Base-by-base conservation (phyloP, 2,797 vertebrate genomes). In the Crenuchus spilurus region DNA sequence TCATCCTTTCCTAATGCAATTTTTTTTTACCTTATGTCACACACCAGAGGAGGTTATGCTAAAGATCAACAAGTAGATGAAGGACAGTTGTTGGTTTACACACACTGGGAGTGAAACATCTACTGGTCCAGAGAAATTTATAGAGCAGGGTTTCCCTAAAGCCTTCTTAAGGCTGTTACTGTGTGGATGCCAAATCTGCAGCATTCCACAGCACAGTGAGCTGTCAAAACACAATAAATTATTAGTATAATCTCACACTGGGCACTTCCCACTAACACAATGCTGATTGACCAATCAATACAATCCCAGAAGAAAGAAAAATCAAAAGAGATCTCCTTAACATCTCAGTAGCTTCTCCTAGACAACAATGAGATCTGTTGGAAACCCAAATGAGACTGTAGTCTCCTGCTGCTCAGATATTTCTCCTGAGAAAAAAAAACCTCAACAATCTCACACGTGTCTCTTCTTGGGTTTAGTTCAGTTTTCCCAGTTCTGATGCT, bases 131-230 rank as follows among this genome's bases (percentile, higher is more conserved):
- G 22, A 41, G 22, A 48, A 58, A 30, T 51, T 58, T 67, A 60
- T 60, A 46, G 22, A 30, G 63, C 72, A 67, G 72, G 52, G 54
- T 66, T 74, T 74, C 20, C 62, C 51, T 65, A n/a, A 55, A 52
- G 28, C 2, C 14, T 46, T 54, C 65, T 74, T 26, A 55, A 44
- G 71, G 57, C 57, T 16, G 5, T 60, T 49, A 30, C 63, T 74
- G 54, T 58, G n/a, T 7, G 31, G 26, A n/a, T 37, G 62, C 52
- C 41, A 74, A 60, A 49, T 60, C 14, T 49, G 42, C 31, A 48
- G 20, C 20, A 49, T 41, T 44, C 22, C 60, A 63, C 24, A 44
- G 39, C 13, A 18, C n/a, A 39, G 20, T 13, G 31, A 37, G 24
- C 39, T 63, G 13, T 74, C 35, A 35, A 24, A 66, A 48, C 51